Percentiles rank a stretch among this genome's conserved stretches.
These are phyloP conservation scores for Chaetodon trifasciatus DNA, from an alignment of 2,797 vertebrate species.

Conservation along the genomic window DNA sequence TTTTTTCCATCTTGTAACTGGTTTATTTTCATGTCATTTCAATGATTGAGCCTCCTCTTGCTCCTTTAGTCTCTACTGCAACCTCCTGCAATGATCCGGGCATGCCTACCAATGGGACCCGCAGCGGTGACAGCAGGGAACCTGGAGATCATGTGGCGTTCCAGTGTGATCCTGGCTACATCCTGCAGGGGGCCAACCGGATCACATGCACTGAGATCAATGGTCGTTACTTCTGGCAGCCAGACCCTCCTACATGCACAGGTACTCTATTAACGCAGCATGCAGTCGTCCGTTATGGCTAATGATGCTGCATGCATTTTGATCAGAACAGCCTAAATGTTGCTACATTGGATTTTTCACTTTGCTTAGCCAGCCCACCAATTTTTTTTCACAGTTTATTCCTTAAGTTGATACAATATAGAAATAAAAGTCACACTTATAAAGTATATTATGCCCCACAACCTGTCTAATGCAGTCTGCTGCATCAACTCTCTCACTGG, in stretches of 20 bases:
- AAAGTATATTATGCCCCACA: not conserved
- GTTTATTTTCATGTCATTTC: constrained; percentile 18
- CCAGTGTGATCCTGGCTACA: constrained; percentile 96
- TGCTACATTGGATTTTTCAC: not conserved
- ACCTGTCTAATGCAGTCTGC: not conserved
- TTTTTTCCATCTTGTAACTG: not conserved
- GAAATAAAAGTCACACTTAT: not conserved
- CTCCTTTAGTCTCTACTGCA: constrained; percentile 91
- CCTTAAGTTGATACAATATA: not conserved
- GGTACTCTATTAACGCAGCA: constrained; percentile 53
- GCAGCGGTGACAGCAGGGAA: constrained; percentile 93
- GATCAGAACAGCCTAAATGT: not conserved
- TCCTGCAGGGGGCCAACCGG: constrained; percentile 91
- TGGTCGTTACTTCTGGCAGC: constrained; percentile 98
- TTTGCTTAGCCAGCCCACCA: not conserved
- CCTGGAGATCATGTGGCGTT: constrained; percentile 94
- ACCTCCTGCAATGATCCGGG: constrained; percentile 98
- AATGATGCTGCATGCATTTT: not conserved
- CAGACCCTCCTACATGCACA: constrained; percentile 94
- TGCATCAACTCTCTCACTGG: constrained; percentile 15
- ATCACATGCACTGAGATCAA: constrained; percentile 98
- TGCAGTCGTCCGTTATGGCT: not conserved
- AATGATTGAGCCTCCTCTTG: constrained; percentile 19
- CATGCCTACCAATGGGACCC: constrained; percentile 95
- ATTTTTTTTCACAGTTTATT: not conserved